Evolutionary conservation across 2,888 invertebrate genomes (phyloP).

Genomic region (Eledona agricola): DNA sequence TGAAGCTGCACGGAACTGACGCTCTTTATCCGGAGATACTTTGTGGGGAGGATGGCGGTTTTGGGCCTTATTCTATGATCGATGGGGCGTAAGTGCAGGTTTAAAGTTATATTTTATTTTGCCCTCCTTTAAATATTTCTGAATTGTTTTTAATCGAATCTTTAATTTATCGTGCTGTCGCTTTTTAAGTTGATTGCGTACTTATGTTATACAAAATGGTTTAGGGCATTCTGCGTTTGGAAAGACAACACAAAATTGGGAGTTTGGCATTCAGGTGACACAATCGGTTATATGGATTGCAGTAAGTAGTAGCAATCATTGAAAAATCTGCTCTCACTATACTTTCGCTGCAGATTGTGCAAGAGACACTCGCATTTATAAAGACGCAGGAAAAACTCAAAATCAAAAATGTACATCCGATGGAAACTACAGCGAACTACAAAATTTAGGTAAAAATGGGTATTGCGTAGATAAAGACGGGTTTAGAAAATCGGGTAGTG

Average conservation of each 20-base stretch:
- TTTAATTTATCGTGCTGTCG: too few relatives aligned
- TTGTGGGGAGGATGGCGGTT: slow-evolving; percentile 75
- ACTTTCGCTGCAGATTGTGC: slow-evolving; percentile 67
- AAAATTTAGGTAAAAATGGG: slow-evolving; percentile 63
- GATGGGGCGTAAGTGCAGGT: slow-evolving; percentile 70
- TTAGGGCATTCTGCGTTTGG: slow-evolving; percentile 70
- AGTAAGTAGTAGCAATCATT: slow-evolving; percentile 66
- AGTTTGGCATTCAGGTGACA: slow-evolving; percentile 63
- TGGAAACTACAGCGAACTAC: slow-evolving; percentile 69
- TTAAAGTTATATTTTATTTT: too few relatives aligned
- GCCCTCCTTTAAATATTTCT: too few relatives aligned
- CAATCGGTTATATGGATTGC: slow-evolving; percentile 63
- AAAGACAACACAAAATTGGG: slow-evolving; percentile 68
- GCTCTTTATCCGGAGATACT: slow-evolving; percentile 65
- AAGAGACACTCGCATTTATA: slow-evolving; percentile 67
- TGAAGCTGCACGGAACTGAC: slow-evolving; percentile 69
- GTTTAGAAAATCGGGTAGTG: slow-evolving; percentile 58
- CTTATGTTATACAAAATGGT: too few relatives aligned
- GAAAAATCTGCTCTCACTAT: too few relatives aligned
- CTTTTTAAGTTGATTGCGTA: slow-evolving; percentile 34
- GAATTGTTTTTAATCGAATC: too few relatives aligned
- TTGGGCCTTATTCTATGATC: slow-evolving; percentile 66
- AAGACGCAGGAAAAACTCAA: slow-evolving; percentile 63
- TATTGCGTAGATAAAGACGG: slow-evolving; percentile 72
- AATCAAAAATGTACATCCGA: slow-evolving; percentile 64